Evolutionary conservation across 2,113 vertebrate genomes (phyloP).

Genomic region (Microcebus ravelobensis): DNA sequence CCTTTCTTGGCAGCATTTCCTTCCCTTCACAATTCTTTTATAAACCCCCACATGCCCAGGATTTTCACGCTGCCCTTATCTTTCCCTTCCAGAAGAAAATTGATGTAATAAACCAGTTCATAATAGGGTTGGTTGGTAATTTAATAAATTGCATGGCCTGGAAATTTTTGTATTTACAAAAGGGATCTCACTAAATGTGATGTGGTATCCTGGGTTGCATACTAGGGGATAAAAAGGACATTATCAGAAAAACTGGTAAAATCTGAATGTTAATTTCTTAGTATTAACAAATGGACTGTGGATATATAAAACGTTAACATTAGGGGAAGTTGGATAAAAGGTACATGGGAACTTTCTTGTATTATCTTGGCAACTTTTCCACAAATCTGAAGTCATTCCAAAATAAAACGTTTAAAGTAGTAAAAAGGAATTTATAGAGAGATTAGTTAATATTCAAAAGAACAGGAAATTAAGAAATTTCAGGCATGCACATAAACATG

Average conservation of each 20-base stretch:
- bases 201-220: background rate
- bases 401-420: conserved; percentile 19
- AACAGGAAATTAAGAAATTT: conserved; percentile 31
- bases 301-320: background rate
- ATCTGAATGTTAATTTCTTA: conserved; percentile 18
- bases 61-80: conserved; percentile 65
- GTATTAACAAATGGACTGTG: background rate
- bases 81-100: conserved; percentile 72
- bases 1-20: conserved; percentile 63
- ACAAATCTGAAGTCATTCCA: background rate
- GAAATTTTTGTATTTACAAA: conserved; percentile 66
- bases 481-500: background rate
- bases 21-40: conserved; percentile 36
- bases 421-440: background rate
- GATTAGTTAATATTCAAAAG: background rate
- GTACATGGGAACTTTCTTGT: background rate
- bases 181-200: conserved; percentile 34
- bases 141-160: conserved; percentile 64
- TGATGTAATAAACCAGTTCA: conserved; percentile 69
- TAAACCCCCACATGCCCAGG: background rate
- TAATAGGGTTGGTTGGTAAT: conserved; percentile 61
- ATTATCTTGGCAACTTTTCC: background rate
- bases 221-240: background rate
- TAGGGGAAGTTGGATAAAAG: background rate
- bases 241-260: background rate